phyloP scores from a whole-genome alignment of 2,888 invertebrate species.

The Notodonta ziczac region DNA sequence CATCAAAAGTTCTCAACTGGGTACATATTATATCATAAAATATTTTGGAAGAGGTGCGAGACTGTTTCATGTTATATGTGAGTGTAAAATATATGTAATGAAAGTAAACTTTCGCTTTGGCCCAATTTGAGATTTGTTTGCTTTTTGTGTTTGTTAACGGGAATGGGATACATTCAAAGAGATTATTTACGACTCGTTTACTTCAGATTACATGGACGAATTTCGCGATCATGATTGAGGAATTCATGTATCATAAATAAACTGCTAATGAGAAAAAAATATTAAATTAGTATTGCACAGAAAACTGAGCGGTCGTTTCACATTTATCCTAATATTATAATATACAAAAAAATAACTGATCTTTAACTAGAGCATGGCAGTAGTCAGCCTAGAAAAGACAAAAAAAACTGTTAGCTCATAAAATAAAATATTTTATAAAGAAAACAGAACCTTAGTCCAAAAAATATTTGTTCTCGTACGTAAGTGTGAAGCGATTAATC shows the following conservation, averaged over 20 bases:
- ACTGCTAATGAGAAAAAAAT: too few relatives aligned
- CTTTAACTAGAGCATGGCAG: too few relatives aligned
- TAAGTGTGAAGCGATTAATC: constrained; percentile 80
- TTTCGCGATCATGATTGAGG: too few relatives aligned
- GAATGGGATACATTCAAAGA: not conserved
- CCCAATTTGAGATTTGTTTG: constrained; percentile 14
- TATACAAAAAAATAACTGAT: too few relatives aligned
- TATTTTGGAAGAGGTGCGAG: not conserved
- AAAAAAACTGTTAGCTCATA: not conserved
- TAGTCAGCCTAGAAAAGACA: too few relatives aligned
- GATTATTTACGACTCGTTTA: not conserved
- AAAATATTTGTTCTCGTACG: constrained; percentile 44
- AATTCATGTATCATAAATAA: too few relatives aligned
- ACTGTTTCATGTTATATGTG: constrained; percentile 1
- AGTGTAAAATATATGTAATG: constrained; percentile 2
- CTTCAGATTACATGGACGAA: not conserved
- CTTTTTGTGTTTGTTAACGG: constrained; percentile 13
- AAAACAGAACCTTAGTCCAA: constrained; percentile 52
- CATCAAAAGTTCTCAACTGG: constrained; percentile 2
- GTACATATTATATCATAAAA: constrained; percentile 5
- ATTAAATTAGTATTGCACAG: too few relatives aligned
- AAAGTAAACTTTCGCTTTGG: constrained; percentile 13
- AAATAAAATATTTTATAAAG: constrained; percentile 36
- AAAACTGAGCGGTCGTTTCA: too few relatives aligned
- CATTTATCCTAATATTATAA: too few relatives aligned